Base-by-base conservation (phyloP, 2,797 vertebrate species). In the Urocyon cinereoargenteus region DNA sequence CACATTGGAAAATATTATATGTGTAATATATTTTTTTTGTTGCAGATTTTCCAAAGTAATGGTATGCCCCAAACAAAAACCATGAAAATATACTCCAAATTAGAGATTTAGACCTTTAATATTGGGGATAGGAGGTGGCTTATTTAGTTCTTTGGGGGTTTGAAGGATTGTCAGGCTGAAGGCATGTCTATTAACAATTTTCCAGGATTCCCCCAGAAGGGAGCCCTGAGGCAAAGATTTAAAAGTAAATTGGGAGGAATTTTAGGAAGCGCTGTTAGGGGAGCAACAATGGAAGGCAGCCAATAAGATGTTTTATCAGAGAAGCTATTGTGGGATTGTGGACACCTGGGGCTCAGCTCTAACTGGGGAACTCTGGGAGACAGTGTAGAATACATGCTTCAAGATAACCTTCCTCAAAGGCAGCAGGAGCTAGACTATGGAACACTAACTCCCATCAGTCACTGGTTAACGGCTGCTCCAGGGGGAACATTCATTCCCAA, bases 101-200 rank as follows among this genome's bases (percentile, higher is more conserved):
- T 51, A 2, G 36, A 79, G 53, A 59, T 18, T 86, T 40, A 84
- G 11, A 11, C 8, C 4, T 2, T 61, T 26, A 64, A 66, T 62
- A 84, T 2, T 73, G 4, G 22, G 36, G 6, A n/a, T 78, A 6
- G 16, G 24, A 55, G 4, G 5, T 73, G 10, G 3, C 6, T 91
- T 89, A 59, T 24, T 92, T 79, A 34, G 22, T 55, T 95, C 24
- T 66, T 61, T 53, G 45, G 75, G 7, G 28, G 16, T 68, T n/a
- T 7, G 57, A 31, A 13, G 2, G 45, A 77, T 16, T 40, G 6
- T 28, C 6, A 59, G 34, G 14, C 14, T 68, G 34, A 77, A 87
- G 34, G 5, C 92, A 10, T 90, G 96, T 85, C 10, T 93, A 79
- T 62, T 79, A n/a, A 14, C 40, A 89, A 90, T 86, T 86, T 51